Base-by-base conservation (phyloP, 2,888 invertebrate species). In the Saturnia japonica region DNA sequence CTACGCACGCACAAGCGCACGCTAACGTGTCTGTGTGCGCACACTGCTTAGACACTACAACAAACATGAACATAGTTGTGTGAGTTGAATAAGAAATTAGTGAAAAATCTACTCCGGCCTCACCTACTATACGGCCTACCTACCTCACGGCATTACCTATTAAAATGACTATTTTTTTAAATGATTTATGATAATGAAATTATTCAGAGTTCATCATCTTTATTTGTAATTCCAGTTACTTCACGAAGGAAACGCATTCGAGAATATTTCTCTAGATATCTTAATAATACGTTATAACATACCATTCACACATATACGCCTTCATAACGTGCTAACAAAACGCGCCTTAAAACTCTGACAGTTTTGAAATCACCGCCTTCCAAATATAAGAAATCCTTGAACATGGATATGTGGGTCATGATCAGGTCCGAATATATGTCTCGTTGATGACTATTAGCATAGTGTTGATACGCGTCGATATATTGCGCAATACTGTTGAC, bases 351-450 rank as follows among this genome's bases (percentile, higher is more conserved):
- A 85, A 88, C 86, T 89, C 86, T 85, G 84, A 80, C 81, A 78
- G 85, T 92, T 93, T 93, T 91, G 93, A 89, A 93, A 94, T 93
- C 88, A 82, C 85, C 86, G 84, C 85, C 91, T 92, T 90, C 92
- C 92, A 93, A 93, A 93, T 93, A 91, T 91, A 92, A 89, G 88
- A 91, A 93, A 93, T 93, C 93, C 94, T 94, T 94, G 93, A 93
- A 91, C 90, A 85, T 86, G 85, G 84, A 74, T 80, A 93, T 89
- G 92, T 93, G 88, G 93, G 94, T 93, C 93, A 93, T 91, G 93
- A 92, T 79, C 92, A 91, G 91, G 90, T 87, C 88, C 89, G 88
- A 88, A 90, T 90, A 88, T 90, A 78, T 85, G 89, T 91, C 90
- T 93, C 90, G 88, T 85, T 79, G 85, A 86, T 85, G 87, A 84